Percentiles rank a stretch among this genome's conserved stretches.
Evolutionary conservation across 1,140 invertebrate genomes (phyloP).

Genomic region (Drosophila tristis): DNA sequence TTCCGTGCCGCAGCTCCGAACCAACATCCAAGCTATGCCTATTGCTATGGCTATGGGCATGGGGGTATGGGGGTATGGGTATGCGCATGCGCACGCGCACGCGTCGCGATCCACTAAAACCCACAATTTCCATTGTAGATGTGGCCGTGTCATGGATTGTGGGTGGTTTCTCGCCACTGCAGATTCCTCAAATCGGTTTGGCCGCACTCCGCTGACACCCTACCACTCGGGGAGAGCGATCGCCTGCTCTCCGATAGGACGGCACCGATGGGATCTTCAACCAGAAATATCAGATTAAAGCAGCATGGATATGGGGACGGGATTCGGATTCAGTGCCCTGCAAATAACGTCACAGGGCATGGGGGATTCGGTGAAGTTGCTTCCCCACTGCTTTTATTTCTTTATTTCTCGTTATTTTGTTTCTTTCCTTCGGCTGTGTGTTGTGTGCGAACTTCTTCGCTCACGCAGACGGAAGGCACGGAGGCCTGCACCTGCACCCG

Average conservation of each 20-base stretch:
- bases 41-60: not conserved
- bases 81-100: constrained; percentile 54
- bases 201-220: constrained; percentile 2
- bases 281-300: constrained; percentile 3
- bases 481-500: constrained; percentile 36
- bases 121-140: constrained; percentile 58
- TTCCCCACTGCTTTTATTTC: constrained; percentile 19
- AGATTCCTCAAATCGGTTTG: not conserved
- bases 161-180: constrained; percentile 36
- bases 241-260: no score
- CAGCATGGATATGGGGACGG: not conserved
- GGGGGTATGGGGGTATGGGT: not conserved
- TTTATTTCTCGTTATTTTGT: constrained; percentile 38
- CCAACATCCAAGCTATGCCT: not conserved
- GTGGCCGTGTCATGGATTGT: constrained; percentile 44
- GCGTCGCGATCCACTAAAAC: constrained; percentile 34
- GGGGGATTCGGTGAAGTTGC: constrained; percentile 22
- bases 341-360: constrained; percentile 34
- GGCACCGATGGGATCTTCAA: not conserved
- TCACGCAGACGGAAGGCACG: constrained; percentile 69
- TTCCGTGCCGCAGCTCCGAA: constrained; percentile 51
- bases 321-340: not conserved
- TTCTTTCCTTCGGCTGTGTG: constrained; percentile 36
- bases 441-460: constrained; percentile 61
- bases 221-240: not conserved